These are phyloP conservation scores for Pristionchus maxplancki DNA, from an alignment of 2,888 invertebrate genomes.

Conservation along the genomic window DNA sequence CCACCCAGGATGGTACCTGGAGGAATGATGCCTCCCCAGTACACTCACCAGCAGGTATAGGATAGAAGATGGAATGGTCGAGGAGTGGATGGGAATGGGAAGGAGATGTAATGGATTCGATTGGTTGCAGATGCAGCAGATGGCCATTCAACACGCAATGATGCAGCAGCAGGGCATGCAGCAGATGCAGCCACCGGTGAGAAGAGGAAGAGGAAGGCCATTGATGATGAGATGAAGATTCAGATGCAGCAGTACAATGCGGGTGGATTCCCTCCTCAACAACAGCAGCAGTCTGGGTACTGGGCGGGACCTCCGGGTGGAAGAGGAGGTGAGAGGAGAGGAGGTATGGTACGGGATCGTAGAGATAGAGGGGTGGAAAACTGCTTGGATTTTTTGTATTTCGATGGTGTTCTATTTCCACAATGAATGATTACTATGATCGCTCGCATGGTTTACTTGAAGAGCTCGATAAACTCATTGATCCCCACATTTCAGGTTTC, in stretches of 20 bases:
- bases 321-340: slow-evolving; percentile 16
- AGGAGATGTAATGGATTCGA: background rate
- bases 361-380: too few species aligned
- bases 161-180: slow-evolving; percentile 8
- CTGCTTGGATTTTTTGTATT: too few species aligned
- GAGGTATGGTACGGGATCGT: background rate
- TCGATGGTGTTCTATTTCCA: too few species aligned
- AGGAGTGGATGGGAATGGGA: background rate
- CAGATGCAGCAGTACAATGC: slow-evolving; percentile 7
- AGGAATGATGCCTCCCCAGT: background rate
- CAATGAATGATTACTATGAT: too few species aligned
- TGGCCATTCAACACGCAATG: slow-evolving; percentile 3
- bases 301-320: background rate
- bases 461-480: background rate
- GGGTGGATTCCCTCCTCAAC: background rate
- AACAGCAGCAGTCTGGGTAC: background rate
- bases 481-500: background rate
- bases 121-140: slow-evolving; percentile 11
- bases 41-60: background rate
- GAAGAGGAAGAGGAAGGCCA: background rate
- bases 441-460: too few species aligned
- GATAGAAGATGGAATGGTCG: background rate
- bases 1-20: background rate
- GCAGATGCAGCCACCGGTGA: slow-evolving; percentile 12
- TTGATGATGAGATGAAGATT: background rate